Evolutionary conservation across 2,113 vertebrate genomes (phyloP), one percentile per base, ranked within the genome.

Genomic region (Heteronetta atricapilla): DNA sequence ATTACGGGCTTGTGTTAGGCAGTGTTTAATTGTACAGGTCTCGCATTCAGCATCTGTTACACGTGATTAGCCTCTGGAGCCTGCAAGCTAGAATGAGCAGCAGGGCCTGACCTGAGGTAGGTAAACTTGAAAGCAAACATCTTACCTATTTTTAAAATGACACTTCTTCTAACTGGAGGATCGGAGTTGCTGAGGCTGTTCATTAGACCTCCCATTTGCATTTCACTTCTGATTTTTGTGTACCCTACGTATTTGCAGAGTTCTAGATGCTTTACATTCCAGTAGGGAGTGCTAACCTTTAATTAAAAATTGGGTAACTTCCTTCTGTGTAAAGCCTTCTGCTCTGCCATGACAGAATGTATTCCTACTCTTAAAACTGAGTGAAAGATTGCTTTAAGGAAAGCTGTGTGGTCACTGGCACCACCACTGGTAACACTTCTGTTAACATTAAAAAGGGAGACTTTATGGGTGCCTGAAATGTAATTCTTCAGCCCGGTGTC

Each of bases 401-500:
- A 62, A 36, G 26, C 36, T 33, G 5, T 33, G 5, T 5, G 33
- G 38, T n/a, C 28, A 2, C 42, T 55, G 52, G 21, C 10, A 48
- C 85, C 60, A 10, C 40, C 40, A 25, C 13, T 36, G 50, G 25
- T 46, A 64, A 48, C 12, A 3, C 3, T 13, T 76, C 67, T 50
- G 28, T 48, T 92, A 93, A 38, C 83, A 80, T 76, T 75, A 53
- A 55, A 76, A 55, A 95, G 89, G 87, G 85, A 94, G 28, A 46
- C 78, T 91, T 83, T 64, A 48, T 16, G 60, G 94, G 68, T 48
- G 82, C 80, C 82, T 75, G 58, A 76, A n/a, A 93, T 95, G 94
- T 94, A 91, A 87, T 79, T 94, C 88, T 76, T 70, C 96, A 85
- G 91, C 83, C 70, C 90, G 88, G 82, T 93, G 89, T 90, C 86